phyloP scores from a whole-genome alignment of 2,113 vertebrate genomes.

The Melanocharis versteri region DNA sequence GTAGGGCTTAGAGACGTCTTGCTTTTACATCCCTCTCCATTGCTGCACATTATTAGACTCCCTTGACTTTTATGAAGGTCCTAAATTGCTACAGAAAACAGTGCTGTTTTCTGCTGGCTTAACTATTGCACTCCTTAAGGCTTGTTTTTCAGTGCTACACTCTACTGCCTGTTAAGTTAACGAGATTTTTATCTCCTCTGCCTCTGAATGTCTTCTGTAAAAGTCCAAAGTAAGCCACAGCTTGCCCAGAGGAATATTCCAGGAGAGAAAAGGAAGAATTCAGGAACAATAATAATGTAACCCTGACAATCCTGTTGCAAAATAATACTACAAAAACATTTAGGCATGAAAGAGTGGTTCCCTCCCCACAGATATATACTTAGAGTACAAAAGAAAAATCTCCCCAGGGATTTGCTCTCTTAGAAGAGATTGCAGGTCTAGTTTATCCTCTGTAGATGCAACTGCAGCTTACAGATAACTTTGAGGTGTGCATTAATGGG shows the following conservation, averaged over 20 bases:
- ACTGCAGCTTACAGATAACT: neutral
- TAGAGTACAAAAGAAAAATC: slow-evolving; percentile 35
- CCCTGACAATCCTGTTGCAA: neutral
- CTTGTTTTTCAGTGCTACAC: slow-evolving; percentile 21
- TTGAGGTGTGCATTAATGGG: neutral
- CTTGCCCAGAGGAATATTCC: slow-evolving; percentile 41
- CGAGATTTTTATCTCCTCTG: slow-evolving; percentile 51
- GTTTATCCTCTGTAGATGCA: neutral
- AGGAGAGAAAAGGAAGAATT: slow-evolving; percentile 27
- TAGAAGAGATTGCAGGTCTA: neutral
- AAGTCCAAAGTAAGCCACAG: slow-evolving; percentile 19
- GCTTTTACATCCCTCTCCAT: neutral
- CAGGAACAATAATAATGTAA: slow-evolving; percentile 21
- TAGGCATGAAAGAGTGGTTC: neutral
- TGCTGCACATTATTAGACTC: neutral
- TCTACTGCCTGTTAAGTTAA: slow-evolving; percentile 53
- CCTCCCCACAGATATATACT: neutral
- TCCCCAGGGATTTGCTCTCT: neutral
- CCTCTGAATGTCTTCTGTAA: slow-evolving; percentile 26
- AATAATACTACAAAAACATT: slow-evolving; percentile 32
- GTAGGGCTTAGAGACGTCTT: neutral
- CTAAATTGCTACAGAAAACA: slow-evolving; percentile 40
- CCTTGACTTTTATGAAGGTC: slow-evolving; percentile 9
- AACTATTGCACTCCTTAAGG: slow-evolving; percentile 43
- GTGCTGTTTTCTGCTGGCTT: slow-evolving; percentile 18